Evolutionary conservation across 2,797 vertebrate genomes (phyloP).

Genomic region (Anas georgica): DNA sequence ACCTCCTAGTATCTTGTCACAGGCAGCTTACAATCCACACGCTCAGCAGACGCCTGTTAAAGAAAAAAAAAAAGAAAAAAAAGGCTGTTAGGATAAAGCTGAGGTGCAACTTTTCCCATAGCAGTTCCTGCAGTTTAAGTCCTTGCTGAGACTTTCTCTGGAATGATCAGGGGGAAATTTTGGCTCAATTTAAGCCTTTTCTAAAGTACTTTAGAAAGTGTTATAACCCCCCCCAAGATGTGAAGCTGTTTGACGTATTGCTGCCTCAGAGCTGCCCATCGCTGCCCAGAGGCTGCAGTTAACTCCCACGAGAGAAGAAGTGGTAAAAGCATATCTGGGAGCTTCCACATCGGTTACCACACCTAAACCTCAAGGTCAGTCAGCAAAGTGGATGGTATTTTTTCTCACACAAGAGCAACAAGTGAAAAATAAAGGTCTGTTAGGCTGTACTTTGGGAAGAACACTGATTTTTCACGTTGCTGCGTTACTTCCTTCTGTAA

Average conservation of each 20-base stretch:
- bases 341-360: background rate
- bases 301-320: background rate
- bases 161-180: accelerated
- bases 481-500: background rate
- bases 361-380: background rate
- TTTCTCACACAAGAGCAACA: background rate
- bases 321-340: background rate
- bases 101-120: background rate
- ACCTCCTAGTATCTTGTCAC: background rate
- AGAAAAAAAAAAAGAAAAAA: too few species aligned
- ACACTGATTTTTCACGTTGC: background rate
- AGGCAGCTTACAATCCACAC: background rate
- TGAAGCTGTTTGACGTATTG: background rate
- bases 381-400: background rate
- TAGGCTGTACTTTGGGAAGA: background rate
- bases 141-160: background rate
- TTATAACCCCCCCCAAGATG: accelerated
- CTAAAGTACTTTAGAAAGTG: background rate
- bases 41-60: background rate
- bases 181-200: background rate
- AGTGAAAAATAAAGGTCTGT: background rate
- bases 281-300: background rate
- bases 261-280: background rate
- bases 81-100: background rate
- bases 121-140: background rate